Conservation (phyloP, 2,888 invertebrate genomes). For the Rotaria magnacalcarata region DNA sequence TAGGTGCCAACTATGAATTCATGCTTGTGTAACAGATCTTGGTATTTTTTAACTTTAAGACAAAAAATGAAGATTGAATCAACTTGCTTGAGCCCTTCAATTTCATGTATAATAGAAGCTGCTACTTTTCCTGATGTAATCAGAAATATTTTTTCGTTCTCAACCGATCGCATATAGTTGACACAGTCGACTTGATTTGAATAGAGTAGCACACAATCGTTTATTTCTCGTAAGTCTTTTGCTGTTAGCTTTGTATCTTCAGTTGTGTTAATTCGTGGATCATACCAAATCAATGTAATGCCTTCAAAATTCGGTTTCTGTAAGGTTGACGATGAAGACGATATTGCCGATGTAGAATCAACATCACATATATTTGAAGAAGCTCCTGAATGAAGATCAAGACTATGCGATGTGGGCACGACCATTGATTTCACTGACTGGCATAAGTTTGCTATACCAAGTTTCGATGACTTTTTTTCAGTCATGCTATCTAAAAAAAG, state of each 20-base stretch:
- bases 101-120: not conserved
- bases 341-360: too few relatives aligned
- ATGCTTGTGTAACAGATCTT: not conserved
- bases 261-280: not conserved
- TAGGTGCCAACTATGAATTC: not conserved
- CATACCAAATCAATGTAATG: not conserved
- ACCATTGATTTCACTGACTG: too few relatives aligned
- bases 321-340: too few relatives aligned
- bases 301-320: not conserved
- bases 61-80: not conserved
- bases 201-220: not conserved
- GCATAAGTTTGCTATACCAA: too few relatives aligned
- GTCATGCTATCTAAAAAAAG: too few relatives aligned
- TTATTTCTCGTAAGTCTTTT: not conserved
- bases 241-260: not conserved
- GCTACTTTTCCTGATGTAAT: not conserved
- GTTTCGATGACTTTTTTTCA: too few relatives aligned
- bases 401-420: too few relatives aligned
- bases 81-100: not conserved
- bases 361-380: too few relatives aligned
- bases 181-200: not conserved
- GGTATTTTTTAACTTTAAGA: not conserved
- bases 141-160: not conserved
- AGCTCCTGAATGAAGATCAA: too few relatives aligned
- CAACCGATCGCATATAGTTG: not conserved